phyloP scores from a whole-genome alignment of 2,113 vertebrate genomes.

The Carassius carassius region DNA sequence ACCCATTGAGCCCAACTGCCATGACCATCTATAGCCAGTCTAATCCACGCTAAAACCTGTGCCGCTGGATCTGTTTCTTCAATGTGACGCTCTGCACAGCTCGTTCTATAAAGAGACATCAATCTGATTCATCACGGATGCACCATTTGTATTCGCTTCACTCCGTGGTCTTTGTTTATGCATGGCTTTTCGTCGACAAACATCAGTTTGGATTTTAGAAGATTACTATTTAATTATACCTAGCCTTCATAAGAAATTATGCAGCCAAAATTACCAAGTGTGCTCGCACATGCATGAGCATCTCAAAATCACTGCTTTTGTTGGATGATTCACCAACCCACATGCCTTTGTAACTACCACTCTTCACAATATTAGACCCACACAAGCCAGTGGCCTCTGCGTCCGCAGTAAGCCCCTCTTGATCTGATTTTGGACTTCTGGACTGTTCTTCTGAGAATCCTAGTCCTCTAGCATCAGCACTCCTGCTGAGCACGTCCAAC shows the following conservation, averaged over 20 bases:
- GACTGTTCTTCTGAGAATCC: slow-evolving; percentile 42
- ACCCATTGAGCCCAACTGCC: slow-evolving; percentile 60
- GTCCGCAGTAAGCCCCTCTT: slow-evolving; percentile 43
- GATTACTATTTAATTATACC: slow-evolving; percentile 15
- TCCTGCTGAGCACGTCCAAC: slow-evolving; percentile 16
- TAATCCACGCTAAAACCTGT: slow-evolving; percentile 48
- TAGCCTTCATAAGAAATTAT: background rate
- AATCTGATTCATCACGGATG: slow-evolving; percentile 57
- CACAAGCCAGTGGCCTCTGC: slow-evolving; percentile 46
- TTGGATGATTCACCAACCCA: slow-evolving; percentile 50
- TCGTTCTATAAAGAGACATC: slow-evolving; percentile 64
- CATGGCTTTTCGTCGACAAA: slow-evolving; percentile 57
- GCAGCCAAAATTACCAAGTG: background rate
- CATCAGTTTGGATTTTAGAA: slow-evolving; percentile 19
- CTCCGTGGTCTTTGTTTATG: background rate
- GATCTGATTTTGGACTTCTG: slow-evolving; percentile 50
- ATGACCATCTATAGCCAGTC: slow-evolving; percentile 59
- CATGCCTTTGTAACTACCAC: slow-evolving; percentile 36
- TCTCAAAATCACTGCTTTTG: slow-evolving; percentile 32
- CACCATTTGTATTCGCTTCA: background rate
- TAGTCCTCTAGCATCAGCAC: slow-evolving; percentile 24
- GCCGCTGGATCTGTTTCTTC: background rate
- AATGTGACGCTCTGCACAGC: slow-evolving; percentile 46
- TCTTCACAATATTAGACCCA: slow-evolving; percentile 47
- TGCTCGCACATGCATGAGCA: slow-evolving; percentile 19